Evolutionary conservation across 2,797 vertebrate species (phyloP), one percentile per base, ranked within the genome.

Genomic region (Enteromius argenteus): DNA sequence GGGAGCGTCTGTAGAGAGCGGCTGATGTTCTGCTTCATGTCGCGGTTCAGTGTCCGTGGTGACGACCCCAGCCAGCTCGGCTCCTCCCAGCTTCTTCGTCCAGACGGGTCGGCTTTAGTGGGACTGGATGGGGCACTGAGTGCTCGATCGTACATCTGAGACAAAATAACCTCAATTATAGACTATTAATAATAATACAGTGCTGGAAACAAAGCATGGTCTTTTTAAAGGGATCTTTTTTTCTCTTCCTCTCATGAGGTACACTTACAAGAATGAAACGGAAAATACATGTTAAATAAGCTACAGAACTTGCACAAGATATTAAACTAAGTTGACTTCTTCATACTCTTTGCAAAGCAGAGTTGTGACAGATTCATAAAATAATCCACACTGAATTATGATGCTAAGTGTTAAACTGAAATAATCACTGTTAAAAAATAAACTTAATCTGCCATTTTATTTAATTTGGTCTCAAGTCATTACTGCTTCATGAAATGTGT

Each of bases 11-110:
- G 98, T 23, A 99, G 93, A 1, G 98, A 99, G 62, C 97, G 94
- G 92, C 98, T 99, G 53, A 98, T 87, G 14, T 94, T 96, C 4
- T 94, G 93, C 93, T 98, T 99, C 97, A 99, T 97, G 88, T 97
- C 97, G 44, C 90, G 95, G 92, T 90, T 97, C 83, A 99, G 91
- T 1, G 98, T 90, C 23, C 97, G 95, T 0, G 97, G 97, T 0
- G 97, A 97, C 0, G 97, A 97, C 0, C 98, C 98, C 94, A 99
- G 94, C 97, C 98, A 99, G 84, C 94, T 96, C 0, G 98, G 98
- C 90, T 99, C 98, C 89, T 99, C 98, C 98, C 98, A 99, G 93
- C 98, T 99, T 86, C 97, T 96, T 90, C 97, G 95, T 76, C 97
- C 95, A 1, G 94, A 93, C 23, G 90, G 93, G 91, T 95, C 95